A percentile compares a stretch with the other conserved stretches of the same genome.
phyloP scores from a whole-genome alignment of 2,113 vertebrate species.

The Abramis brama region DNA sequence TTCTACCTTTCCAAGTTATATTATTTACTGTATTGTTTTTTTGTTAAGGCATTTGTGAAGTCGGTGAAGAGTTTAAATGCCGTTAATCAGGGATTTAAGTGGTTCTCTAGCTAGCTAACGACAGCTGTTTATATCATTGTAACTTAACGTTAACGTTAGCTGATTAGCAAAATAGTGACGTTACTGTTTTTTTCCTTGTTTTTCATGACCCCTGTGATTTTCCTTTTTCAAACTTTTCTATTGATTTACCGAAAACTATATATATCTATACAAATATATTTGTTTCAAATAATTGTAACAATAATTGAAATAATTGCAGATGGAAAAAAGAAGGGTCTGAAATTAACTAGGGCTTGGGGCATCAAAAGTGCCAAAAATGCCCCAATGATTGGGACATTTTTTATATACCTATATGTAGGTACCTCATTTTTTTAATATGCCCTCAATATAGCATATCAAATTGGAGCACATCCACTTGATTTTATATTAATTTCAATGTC shows the following conservation, averaged over 20 bases:
- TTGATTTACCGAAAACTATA: neutral
- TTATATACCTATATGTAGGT: too few relatives aligned
- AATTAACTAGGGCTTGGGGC: too few relatives aligned
- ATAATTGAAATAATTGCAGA: too few relatives aligned
- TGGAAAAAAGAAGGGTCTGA: too few relatives aligned
- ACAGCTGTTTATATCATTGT: conserved; percentile 11
- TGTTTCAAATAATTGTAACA: too few relatives aligned
- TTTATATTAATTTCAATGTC: neutral
- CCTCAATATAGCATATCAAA: neutral
- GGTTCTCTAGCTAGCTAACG: conserved; percentile 9
- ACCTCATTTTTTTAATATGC: neutral
- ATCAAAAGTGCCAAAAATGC: too few relatives aligned
- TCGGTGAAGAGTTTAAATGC: neutral
- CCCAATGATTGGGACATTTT: too few relatives aligned
- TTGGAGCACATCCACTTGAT: neutral
- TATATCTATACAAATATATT: too few relatives aligned
- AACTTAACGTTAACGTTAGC: too few relatives aligned
- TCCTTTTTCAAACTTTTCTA: neutral
- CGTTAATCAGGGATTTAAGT: neutral
- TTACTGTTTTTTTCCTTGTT: neutral
- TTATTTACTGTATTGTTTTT: neutral
- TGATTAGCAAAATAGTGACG: conserved; percentile 4
- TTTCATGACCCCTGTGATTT: neutral
- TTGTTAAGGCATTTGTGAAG: neutral
- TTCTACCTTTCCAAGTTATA: neutral